Evolutionary conservation across 2,113 vertebrate genomes (phyloP).

Genomic region (Solenodon paradoxus): DNA sequence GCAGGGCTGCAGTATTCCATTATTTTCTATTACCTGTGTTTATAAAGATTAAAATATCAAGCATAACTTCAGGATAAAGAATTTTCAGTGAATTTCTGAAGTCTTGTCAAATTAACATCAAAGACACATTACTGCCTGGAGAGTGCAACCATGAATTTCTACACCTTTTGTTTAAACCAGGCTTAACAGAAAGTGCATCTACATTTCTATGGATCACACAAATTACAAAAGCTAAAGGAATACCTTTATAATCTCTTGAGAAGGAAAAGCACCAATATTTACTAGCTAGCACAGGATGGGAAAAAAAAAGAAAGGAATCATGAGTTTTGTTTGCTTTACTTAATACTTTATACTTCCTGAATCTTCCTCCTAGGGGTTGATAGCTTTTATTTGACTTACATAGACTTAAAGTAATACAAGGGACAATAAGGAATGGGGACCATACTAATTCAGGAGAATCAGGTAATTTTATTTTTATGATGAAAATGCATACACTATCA

Average conservation of each 20-base stretch:
- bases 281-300: accelerated
- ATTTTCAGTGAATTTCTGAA: background rate
- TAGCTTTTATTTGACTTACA: background rate
- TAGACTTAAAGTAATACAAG: background rate
- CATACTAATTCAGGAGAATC: background rate
- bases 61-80: background rate
- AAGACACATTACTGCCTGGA: background rate
- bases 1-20: background rate
- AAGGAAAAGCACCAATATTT: background rate
- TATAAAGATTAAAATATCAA: background rate
- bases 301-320: background rate
- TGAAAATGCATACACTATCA: background rate
- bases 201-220: background rate
- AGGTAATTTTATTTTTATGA: background rate
- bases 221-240: background rate
- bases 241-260: background rate
- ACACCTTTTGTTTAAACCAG: background rate
- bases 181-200: background rate
- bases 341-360: background rate
- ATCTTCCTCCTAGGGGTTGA: background rate
- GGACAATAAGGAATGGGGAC: background rate
- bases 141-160: background rate
- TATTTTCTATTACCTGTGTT: background rate
- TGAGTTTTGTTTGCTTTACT: background rate
- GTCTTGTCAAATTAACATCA: background rate